phyloP scores from a whole-genome alignment of 2,113 vertebrate species.

The Misgurnus mizolepis region DNA sequence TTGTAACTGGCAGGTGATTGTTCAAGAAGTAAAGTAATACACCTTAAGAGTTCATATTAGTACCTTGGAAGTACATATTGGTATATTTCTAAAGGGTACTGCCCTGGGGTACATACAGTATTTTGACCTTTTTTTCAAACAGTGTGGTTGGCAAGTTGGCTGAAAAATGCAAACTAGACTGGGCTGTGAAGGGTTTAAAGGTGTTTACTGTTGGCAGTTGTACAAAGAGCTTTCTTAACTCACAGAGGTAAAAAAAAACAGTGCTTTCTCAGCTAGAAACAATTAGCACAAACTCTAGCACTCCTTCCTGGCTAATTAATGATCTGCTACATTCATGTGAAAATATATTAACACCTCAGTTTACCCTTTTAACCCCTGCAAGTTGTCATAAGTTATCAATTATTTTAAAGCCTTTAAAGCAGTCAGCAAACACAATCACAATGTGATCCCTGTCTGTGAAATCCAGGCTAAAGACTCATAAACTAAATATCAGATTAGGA shows the following conservation, averaged over 20 bases:
- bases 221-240: conserved; percentile 52
- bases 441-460: too few relatives aligned
- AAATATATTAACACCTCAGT: conserved; percentile 50
- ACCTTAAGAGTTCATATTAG: too few relatives aligned
- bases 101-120: too few relatives aligned
- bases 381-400: conserved; percentile 23
- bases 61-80: too few relatives aligned
- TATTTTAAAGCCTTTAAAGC: neutral
- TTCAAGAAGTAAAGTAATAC: neutral
- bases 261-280: conserved; percentile 61
- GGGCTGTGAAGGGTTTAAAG: neutral
- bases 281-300: conserved; percentile 55
- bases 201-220: neutral
- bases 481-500: too few relatives aligned
- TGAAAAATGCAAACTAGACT: too few relatives aligned
- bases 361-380: conserved; percentile 50
- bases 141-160: too few relatives aligned
- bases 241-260: conserved; percentile 47
- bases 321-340: conserved; percentile 48
- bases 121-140: too few relatives aligned
- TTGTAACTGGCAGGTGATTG: neutral
- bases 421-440: neutral
- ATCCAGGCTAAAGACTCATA: too few relatives aligned
- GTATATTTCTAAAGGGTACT: too few relatives aligned
- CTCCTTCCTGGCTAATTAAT: conserved; percentile 58